Conservation (phyloP, 53 echinoderm and acorn worm species). For the Luidia sarsii region DNA sequence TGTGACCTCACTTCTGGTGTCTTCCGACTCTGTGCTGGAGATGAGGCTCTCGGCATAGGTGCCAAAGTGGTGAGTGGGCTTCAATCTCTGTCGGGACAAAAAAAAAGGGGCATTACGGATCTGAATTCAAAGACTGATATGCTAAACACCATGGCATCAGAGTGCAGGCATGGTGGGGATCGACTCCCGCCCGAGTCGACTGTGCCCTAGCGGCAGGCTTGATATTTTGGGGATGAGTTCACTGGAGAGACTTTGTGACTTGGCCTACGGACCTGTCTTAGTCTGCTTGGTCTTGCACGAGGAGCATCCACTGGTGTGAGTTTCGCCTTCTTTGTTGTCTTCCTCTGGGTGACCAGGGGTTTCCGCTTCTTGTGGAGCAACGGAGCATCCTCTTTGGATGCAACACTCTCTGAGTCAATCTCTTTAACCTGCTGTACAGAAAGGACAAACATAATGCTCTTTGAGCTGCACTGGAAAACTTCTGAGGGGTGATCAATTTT, state of each 20-base stretch:
- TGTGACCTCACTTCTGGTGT: slow-evolving; percentile 20
- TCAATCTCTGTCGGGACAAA: slow-evolving; percentile 21
- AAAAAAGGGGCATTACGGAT: no score
- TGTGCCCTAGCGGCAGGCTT: no score
- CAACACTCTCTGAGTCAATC: not conserved
- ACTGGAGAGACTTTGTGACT: no score
- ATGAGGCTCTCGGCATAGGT: slow-evolving; percentile 32
- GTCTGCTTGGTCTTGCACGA: slow-evolving; percentile 58
- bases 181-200: no score
- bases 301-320: not conserved
- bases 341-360: not conserved
- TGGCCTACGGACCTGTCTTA: slow-evolving; percentile 52
- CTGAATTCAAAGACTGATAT: no score
- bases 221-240: no score
- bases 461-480: no score
- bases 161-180: no score
- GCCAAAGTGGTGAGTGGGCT: slow-evolving; percentile 29
- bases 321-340: not conserved
- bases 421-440: not conserved
- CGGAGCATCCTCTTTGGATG: not conserved
- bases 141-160: no score
- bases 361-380: not conserved
- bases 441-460: no score
- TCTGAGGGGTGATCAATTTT: no score
- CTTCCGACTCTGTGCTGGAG: slow-evolving; percentile 43